These are phyloP conservation scores for Phalanger gymnotis DNA, from an alignment of 2,797 vertebrate genomes.

Conservation along the genomic window DNA sequence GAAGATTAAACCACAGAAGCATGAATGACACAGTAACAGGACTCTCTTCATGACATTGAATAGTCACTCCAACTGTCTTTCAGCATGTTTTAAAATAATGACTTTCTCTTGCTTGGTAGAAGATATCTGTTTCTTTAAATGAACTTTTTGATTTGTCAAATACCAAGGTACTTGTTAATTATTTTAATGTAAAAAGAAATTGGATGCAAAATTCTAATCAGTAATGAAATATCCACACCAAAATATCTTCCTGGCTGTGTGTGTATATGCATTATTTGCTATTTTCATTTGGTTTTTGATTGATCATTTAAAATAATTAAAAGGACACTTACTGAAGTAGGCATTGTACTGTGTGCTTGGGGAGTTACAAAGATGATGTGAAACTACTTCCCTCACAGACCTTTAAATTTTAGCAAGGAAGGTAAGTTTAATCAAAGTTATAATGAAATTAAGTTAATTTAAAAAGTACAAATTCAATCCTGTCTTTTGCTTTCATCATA, in stretches of 20 bases:
- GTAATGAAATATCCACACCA: neutral
- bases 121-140: neutral
- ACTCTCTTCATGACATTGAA: neutral
- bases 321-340: neutral
- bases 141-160: neutral
- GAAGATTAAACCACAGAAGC: constrained; percentile 32
- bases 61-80: constrained; percentile 18
- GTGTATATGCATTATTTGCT: neutral
- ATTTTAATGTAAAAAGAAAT: neutral
- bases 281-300: neutral
- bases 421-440: neutral
- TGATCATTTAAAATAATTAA: neutral
- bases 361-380: neutral
- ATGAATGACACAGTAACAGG: neutral
- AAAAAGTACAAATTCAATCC: neutral
- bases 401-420: neutral
- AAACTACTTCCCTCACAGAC: neutral
- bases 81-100: constrained; percentile 5
- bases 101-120: constrained; percentile 21
- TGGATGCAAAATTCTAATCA: neutral
- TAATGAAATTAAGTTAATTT: neutral
- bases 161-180: neutral
- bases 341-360: neutral
- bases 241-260: neutral
- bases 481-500: neutral